Percentiles rank a stretch among this genome's conserved stretches.
Evolutionary conservation across 2,888 invertebrate species (phyloP).

Genomic region (Metacarcinus magister): DNA sequence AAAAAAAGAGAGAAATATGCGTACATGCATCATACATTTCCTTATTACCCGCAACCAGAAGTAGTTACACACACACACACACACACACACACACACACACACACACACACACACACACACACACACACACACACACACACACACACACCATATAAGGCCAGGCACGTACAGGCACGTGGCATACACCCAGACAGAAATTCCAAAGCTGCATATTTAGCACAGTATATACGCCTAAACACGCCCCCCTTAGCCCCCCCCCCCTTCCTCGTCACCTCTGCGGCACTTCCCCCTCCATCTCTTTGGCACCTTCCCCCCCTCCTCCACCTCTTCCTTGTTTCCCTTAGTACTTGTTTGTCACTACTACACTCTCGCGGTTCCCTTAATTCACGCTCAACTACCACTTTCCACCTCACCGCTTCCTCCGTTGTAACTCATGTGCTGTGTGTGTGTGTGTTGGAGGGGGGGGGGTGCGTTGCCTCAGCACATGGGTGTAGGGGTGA

Average conservation of each 20-base stretch:
- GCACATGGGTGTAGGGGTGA: not conserved
- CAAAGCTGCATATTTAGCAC: too few relatives aligned
- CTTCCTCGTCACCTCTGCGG: not conserved
- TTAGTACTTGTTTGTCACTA: not conserved
- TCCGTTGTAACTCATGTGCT: not conserved
- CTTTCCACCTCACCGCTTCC: not conserved
- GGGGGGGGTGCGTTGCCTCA: not conserved
- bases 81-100: slow-evolving; percentile 39
- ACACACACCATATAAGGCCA: not conserved
- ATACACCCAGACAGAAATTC: too few relatives aligned
- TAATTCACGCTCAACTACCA: not conserved
- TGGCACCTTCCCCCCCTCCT: not conserved
- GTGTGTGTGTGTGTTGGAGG: not conserved
- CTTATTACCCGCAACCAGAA: not conserved
- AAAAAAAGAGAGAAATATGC: not conserved
- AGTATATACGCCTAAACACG: too few relatives aligned
- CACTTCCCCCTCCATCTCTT: not conserved
- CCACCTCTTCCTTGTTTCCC: not conserved
- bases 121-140: slow-evolving; percentile 33
- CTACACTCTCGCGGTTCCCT: not conserved
- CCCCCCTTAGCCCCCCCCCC: not conserved
- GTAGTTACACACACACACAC: not conserved
- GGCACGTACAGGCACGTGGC: not conserved
- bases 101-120: slow-evolving; percentile 27
- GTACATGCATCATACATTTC: not conserved